These are phyloP conservation scores for Myotis brandtii DNA, from an alignment of 2,113 vertebrate genomes.

Conservation along the genomic window DNA sequence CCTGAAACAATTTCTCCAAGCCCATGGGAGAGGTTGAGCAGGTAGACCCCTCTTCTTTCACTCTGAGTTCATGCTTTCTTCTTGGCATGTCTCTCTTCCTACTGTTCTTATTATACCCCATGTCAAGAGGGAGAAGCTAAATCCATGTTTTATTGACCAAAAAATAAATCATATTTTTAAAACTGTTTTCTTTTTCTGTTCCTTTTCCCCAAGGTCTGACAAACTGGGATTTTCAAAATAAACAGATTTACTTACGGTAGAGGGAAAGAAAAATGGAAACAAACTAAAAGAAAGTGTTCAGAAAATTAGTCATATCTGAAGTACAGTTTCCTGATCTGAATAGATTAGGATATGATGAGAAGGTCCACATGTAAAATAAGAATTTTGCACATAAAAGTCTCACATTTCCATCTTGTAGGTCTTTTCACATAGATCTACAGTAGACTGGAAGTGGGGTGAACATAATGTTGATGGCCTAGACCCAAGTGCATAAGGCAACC, in stretches of 20 bases:
- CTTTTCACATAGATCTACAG: neutral
- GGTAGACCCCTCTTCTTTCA: neutral
- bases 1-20: neutral
- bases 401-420: neutral
- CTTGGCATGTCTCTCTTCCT: neutral
- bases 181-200: neutral
- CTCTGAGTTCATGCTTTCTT: neutral
- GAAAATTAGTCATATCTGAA: neutral
- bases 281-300: neutral
- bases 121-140: neutral
- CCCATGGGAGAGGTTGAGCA: neutral
- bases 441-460: neutral
- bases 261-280: neutral
- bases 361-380: neutral
- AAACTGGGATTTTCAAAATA: slow-evolving; percentile 27
- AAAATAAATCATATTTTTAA: neutral
- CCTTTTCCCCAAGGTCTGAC: neutral
- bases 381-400: neutral
- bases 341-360: neutral
- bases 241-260: neutral
- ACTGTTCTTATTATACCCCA: neutral
- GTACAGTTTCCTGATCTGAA: neutral
- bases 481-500: neutral
- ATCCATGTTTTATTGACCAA: neutral
- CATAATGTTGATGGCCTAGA: neutral